Conservation (phyloP, 2,797 vertebrate genomes). For the Trematomus bernacchii region DNA sequence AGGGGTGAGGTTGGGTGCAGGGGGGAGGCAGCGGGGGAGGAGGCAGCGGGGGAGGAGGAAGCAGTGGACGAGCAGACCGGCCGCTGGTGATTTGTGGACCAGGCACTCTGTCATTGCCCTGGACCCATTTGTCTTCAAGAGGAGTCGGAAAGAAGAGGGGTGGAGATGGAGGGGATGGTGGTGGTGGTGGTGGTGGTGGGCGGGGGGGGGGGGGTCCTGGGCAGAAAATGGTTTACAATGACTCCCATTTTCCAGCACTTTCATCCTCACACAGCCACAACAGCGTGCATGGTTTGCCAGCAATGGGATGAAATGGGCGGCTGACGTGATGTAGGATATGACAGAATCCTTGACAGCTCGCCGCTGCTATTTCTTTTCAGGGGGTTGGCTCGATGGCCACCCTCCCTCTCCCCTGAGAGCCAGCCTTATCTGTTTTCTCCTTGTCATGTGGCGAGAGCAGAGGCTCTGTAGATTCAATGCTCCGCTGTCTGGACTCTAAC, state of each 20-base stretch:
- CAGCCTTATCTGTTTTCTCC: constrained; percentile 79
- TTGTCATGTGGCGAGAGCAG: constrained; percentile 71
- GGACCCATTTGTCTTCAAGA: constrained; percentile 91
- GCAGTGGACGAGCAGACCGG: constrained; percentile 82
- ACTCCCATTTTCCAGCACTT: constrained; percentile 88
- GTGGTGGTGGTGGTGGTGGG: constrained; percentile 60
- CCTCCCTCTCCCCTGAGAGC: constrained; percentile 71
- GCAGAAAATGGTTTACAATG: constrained; percentile 87
- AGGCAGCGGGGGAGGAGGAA: constrained; percentile 79
- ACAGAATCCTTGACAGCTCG: constrained; percentile 83
- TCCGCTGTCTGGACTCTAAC: constrained; percentile 68
- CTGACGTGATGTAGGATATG: constrained; percentile 84
- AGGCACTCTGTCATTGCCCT: constrained; percentile 90
- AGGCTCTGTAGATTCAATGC: constrained; percentile 66
- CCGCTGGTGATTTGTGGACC: constrained; percentile 92
- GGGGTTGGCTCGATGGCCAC: constrained; percentile 66
- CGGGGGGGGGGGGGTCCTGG: constrained; percentile 82
- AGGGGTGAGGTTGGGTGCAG: constrained; percentile 81
- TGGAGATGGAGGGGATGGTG: constrained; percentile 76
- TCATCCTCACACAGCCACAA: constrained; percentile 83
- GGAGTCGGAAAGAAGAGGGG: constrained; percentile 79
- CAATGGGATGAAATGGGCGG: constrained; percentile 74
- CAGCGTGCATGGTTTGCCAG: constrained; percentile 70
- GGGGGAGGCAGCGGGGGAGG: constrained; percentile 74
- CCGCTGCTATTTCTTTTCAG: constrained; percentile 80